Percentiles rank a stretch among this genome's conserved stretches.
phyloP scores from a whole-genome alignment of 2,888 invertebrate genomes.

The Saturnia pavonia region DNA sequence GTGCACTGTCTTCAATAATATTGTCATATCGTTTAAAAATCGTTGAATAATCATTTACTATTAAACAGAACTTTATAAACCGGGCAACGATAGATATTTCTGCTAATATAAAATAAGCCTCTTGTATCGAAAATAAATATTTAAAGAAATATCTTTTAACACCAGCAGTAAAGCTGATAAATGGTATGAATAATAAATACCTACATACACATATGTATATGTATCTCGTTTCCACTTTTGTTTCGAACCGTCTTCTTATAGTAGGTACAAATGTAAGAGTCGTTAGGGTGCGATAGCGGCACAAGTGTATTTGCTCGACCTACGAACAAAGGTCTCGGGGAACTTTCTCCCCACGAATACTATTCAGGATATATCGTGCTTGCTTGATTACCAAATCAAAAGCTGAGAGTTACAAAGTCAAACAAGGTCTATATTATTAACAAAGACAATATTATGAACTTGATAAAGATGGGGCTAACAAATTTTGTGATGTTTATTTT shows the following conservation, averaged over 20 bases:
- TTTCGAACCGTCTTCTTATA: slow-evolving; percentile 19
- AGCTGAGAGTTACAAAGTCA: slow-evolving; percentile 24
- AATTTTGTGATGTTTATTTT: not conserved
- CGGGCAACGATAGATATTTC: no score
- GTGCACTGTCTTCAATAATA: no score
- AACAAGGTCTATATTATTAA: slow-evolving; percentile 15
- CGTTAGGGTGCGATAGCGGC: slow-evolving; percentile 42
- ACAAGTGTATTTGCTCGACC: slow-evolving; percentile 38
- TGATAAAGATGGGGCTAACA: not conserved
- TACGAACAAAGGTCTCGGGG: slow-evolving; percentile 39
- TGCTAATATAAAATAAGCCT: not conserved
- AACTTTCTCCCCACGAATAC: slow-evolving; percentile 37
- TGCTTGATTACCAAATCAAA: slow-evolving; percentile 43
- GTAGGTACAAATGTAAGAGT: slow-evolving; percentile 37
- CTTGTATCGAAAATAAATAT: not conserved
- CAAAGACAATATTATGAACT: not conserved
- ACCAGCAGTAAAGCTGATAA: not conserved
- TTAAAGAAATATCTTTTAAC: not conserved
- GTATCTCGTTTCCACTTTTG: slow-evolving; percentile 26
- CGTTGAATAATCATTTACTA: no score
- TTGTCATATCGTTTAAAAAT: no score
- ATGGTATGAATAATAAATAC: not conserved
- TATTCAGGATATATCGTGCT: slow-evolving; percentile 25
- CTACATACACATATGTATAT: no score
- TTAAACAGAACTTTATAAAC: no score